Percentiles rank a stretch among this genome's conserved stretches.
Evolutionary conservation across 2,113 vertebrate genomes (phyloP).

Genomic region (Dryoscopus gambensis): DNA sequence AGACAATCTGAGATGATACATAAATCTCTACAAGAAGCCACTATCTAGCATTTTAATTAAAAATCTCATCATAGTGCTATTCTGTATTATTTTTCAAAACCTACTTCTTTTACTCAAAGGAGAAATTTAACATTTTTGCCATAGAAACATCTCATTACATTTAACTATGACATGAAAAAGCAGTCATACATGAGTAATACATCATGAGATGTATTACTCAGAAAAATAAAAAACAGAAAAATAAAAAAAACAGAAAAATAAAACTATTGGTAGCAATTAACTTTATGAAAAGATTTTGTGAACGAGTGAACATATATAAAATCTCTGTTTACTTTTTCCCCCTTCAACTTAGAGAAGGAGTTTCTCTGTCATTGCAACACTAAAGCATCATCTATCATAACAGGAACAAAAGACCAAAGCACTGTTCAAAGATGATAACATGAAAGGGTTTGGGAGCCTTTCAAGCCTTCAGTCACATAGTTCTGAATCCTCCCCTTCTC

Average conservation of each 20-base stretch:
- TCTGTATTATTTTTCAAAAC: neutral
- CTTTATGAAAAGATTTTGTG: neutral
- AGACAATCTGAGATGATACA: neutral
- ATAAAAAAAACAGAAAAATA: neutral
- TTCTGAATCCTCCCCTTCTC: neutral
- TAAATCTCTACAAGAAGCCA: neutral
- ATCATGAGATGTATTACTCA: too few relatives aligned
- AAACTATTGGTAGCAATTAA: neutral
- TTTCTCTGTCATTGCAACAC: neutral
- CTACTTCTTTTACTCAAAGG: neutral
- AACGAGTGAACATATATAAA: neutral
- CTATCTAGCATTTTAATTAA: neutral
- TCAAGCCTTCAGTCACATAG: neutral
- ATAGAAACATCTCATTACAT: neutral
- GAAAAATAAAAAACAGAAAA: neutral
- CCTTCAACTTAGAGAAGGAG: neutral
- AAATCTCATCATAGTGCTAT: neutral
- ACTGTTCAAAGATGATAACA: constrained; percentile 22
- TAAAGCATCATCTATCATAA: constrained; percentile 31
- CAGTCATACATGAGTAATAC: neutral
- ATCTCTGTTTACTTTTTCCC: neutral
- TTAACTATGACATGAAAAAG: neutral
- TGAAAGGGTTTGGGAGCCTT: constrained; percentile 36
- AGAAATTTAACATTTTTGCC: neutral
- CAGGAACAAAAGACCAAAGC: constrained; percentile 34